Evolutionary conservation across 2,888 invertebrate species (phyloP).

Genomic region (Spodoptera exigua): DNA sequence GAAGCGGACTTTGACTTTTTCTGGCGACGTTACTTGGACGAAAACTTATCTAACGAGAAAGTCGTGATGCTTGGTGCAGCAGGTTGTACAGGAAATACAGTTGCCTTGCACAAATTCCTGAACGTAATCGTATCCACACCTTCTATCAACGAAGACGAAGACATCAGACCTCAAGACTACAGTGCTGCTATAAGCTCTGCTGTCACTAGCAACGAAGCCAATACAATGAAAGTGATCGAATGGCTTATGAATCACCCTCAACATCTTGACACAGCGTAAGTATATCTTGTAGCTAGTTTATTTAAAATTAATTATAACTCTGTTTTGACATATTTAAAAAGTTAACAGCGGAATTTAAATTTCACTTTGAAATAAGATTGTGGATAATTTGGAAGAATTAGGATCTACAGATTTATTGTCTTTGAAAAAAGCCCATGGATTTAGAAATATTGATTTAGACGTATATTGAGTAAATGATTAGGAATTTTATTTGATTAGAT

Average conservation of each 20-base stretch:
- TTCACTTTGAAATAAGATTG: no score
- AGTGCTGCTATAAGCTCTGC: conserved; percentile 82
- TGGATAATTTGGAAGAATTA: no score
- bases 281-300: not conserved
- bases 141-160: no score
- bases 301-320: no score
- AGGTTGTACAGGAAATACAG: conserved; percentile 90
- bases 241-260: conserved; percentile 81
- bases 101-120: conserved; percentile 71
- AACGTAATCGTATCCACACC: conserved; percentile 68
- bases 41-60: conserved; percentile 91
- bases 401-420: no score
- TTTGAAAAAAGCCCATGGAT: no score
- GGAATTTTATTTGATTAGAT: no score
- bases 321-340: no score
- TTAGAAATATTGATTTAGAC: no score
- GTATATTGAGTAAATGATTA: no score
- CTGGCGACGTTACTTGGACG: conserved; percentile 89
- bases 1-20: conserved; percentile 91
- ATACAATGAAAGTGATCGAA: conserved; percentile 87
- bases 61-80: conserved; percentile 91
- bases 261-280: conserved; percentile 48
- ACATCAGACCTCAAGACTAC: conserved; percentile 82
- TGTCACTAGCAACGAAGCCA: conserved; percentile 87
- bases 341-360: no score